Conservation (phyloP, 2,113 vertebrate genomes). For the rabbit (Oryctolagus cuniculus) region DNA sequence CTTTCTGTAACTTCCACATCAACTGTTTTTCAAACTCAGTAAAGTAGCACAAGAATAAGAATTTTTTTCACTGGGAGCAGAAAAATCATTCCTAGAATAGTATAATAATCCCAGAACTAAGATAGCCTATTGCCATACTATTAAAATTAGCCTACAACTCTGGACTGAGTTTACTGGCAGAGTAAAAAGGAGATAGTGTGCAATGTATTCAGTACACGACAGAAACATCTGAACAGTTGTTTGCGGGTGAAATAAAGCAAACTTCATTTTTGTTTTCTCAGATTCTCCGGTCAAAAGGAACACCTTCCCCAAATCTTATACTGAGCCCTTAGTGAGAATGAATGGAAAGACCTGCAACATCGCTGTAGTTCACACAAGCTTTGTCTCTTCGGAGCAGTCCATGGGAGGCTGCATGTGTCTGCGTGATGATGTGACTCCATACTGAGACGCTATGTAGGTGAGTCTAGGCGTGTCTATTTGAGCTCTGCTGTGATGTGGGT, state of each 20-base stretch:
- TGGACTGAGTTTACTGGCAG: not conserved
- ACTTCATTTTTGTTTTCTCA: not conserved
- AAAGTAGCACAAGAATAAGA: not conserved
- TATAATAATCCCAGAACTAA: not conserved
- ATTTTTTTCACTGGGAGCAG: not conserved
- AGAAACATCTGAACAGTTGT: not conserved
- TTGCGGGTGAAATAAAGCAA: conserved; percentile 14
- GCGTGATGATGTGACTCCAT: not conserved
- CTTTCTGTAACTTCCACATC: too few species aligned
- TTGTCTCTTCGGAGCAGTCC: not conserved
- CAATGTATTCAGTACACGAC: not conserved
- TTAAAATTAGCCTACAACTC: conserved; percentile 24
- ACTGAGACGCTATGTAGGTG: not conserved
- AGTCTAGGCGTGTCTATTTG: not conserved
- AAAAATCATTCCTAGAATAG: not conserved
- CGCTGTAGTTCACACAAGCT: not conserved
- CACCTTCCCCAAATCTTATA: not conserved
- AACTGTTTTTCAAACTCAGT: not conserved
- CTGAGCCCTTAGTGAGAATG: not conserved
- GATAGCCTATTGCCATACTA: not conserved
- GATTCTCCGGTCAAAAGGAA: not conserved
- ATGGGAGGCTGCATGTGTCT: not conserved
- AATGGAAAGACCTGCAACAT: not conserved
- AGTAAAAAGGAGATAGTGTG: not conserved
- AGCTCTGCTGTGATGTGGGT: not conserved